phyloP scores from a whole-genome alignment of 2,113 vertebrate genomes.

The western clawed frog (Xenopus tropicalis) region UCB_Xtro_10.0 CM004447.2:22597001-22597500 shows the following conservation, averaged over 20 bases:
- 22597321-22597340: slow-evolving; percentile 1
- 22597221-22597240: background rate
- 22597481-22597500: too few species aligned
- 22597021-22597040: background rate
- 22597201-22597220: slow-evolving; percentile 20
- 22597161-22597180: slow-evolving; percentile 27
- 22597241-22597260: slow-evolving; percentile 2
- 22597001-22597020: too few species aligned
- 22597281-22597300: background rate
- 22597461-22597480: too few species aligned
- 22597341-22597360: background rate
- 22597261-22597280: slow-evolving; percentile 14
- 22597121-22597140: slow-evolving; percentile 29
- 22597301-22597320: background rate
- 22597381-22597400: too few species aligned
- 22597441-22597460: too few species aligned
- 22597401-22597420: too few species aligned
- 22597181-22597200: slow-evolving; percentile 15
- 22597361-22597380: background rate
- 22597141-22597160: slow-evolving; percentile 10
- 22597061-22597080: slow-evolving; percentile 19
- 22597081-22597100: slow-evolving; percentile 16
- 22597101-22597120: slow-evolving; percentile 28
- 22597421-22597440: too few species aligned
- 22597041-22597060: slow-evolving; percentile 9